phyloP scores from a whole-genome alignment of 1,140 invertebrate species.

The Sinella curviseta region DNA sequence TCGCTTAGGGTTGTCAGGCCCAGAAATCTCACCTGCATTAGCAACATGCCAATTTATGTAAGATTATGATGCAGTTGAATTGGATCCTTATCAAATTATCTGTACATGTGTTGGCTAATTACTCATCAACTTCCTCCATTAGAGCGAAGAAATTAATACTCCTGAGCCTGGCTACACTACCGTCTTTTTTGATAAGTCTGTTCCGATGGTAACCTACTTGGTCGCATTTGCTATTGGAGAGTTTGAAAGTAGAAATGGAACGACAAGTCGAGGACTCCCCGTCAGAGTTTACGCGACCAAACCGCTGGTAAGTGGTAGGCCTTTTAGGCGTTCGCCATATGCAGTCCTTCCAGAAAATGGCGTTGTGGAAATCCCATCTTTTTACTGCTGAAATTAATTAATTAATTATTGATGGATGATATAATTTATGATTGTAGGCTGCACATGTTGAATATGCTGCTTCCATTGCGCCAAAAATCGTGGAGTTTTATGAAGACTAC shows the following conservation, averaged over 20 bases:
- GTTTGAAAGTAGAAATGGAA: conserved; percentile 65
- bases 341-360: not conserved
- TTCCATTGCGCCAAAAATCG: conserved; percentile 72
- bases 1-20: conserved; percentile 74
- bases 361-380: not conserved
- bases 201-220: conserved; percentile 89
- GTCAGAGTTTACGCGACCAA: conserved; percentile 73
- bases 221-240: conserved; percentile 89
- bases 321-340: not conserved
- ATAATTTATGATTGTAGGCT: not conserved
- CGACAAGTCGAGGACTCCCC: conserved; percentile 61
- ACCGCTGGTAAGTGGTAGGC: conserved; percentile 61
- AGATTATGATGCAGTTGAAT: conserved; percentile 27
- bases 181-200: conserved; percentile 75
- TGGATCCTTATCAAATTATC: not conserved
- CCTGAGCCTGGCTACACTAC: conserved; percentile 57
- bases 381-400: not conserved
- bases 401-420: not conserved
- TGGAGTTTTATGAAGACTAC: conserved; percentile 83
- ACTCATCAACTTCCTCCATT: conserved; percentile 44
- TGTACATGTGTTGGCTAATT: too few relatives aligned
- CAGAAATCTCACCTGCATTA: conserved; percentile 68
- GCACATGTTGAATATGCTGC: conserved; percentile 76
- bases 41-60: conserved; percentile 69
- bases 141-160: conserved; percentile 54